Evolutionary conservation across 2,113 vertebrate species (phyloP), one percentile per base, ranked within the genome.

Genomic region (Zosterops borbonicus): DNA sequence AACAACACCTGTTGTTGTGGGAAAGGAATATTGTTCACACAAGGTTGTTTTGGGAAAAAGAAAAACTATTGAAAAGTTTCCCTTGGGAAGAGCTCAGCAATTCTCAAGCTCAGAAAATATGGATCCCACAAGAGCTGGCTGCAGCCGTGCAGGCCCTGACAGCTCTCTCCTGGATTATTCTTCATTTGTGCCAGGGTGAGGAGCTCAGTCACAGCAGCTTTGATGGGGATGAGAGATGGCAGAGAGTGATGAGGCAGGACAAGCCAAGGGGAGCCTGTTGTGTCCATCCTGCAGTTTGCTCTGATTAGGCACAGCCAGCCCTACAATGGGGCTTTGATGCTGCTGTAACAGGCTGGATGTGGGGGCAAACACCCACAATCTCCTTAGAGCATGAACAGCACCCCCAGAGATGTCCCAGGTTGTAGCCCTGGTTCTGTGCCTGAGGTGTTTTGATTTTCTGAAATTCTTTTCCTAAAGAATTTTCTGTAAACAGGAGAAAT

Each of bases 221-320:
- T 93, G 90, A 94, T 47, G 82, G 60, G 64, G 85, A 93, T 93
- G 78, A 87, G 93, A 86, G 91, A 74, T 77, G 89, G 85, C 93
- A 92, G 88, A 22, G 11, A 56, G 70, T 77, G 76, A 14, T 1
- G 50, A 81, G 76, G 83, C 5, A 95, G 89, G 91, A 89, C 76
- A 90, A 80, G 76, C 71, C 94, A 92, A 93, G 86, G 79, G 79
- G 79, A 96, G 70, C 63, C 59, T 37, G 2, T 77, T 77, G 23
- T 69, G 64, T 58, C 83, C 62, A 28, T 11, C 1, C 68, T 64
- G 49, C 49, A 67, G 50, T n/a, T 58, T 46, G 37, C 50, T 89
- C 59, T 91, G 46, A 41, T 80, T 6, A 42, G 33, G 53, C 74
- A 56, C 49, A 92, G 59, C 24, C 79, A 77, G 80, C 42, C 70